These are phyloP conservation scores for Cherax quadricarinatus DNA, from an alignment of 1,140 invertebrate species.

Conservation along the genomic window DNA sequence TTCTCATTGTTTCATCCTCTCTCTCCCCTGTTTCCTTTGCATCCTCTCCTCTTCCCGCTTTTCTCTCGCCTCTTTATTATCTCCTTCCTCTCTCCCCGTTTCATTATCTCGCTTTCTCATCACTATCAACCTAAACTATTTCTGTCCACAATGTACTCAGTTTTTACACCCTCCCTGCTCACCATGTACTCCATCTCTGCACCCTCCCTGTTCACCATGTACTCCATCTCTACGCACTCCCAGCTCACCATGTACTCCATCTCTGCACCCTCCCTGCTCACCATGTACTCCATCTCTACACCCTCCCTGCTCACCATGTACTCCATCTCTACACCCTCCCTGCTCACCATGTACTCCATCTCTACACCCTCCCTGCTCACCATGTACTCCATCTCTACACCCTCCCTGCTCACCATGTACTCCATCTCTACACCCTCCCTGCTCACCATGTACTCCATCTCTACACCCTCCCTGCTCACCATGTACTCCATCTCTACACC, in stretches of 20 bases:
- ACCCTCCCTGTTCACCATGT: neutral
- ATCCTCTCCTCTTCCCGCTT: neutral
- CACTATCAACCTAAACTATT: too few relatives aligned
- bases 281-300: neutral
- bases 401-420: neutral
- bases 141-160: too few relatives aligned
- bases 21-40: neutral
- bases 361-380: too few relatives aligned
- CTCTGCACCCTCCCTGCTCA: too few relatives aligned
- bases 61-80: neutral
- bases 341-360: neutral
- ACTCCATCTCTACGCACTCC: too few relatives aligned
- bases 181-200: neutral
- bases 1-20: neutral
- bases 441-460: neutral
- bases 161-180: too few relatives aligned
- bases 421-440: too few relatives aligned
- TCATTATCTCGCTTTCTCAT: too few relatives aligned
- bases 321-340: too few relatives aligned
- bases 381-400: neutral
- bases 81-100: neutral
- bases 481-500: neutral
- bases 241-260: neutral
- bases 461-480: too few relatives aligned
- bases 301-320: neutral